Conservation (phyloP, 2,888 invertebrate genomes). For the Conchocele bisecta region DNA sequence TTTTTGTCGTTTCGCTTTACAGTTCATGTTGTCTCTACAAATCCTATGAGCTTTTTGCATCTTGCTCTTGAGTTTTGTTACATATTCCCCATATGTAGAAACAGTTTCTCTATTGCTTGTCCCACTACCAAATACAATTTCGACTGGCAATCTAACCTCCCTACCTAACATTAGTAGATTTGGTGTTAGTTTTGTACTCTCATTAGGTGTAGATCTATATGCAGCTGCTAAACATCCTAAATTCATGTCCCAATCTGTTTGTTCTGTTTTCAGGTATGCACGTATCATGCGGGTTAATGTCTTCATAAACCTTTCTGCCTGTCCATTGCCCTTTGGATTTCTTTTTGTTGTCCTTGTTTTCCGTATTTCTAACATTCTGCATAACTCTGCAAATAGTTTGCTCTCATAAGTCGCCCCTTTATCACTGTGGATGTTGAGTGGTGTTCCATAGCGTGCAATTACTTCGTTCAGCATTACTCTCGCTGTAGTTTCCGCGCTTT, state of each 20-base stretch:
- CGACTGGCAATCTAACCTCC: slow-evolving; percentile 50
- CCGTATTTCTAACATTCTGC: slow-evolving; percentile 44
- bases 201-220: slow-evolving; percentile 42
- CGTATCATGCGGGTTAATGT: slow-evolving; percentile 40
- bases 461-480: slow-evolving; percentile 47
- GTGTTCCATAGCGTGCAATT: slow-evolving; percentile 38
- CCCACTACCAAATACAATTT: slow-evolving; percentile 28
- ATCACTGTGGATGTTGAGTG: slow-evolving; percentile 41
- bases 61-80: slow-evolving; percentile 7
- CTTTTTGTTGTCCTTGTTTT: slow-evolving; percentile 46
- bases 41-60: slow-evolving; percentile 28
- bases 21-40: slow-evolving; percentile 13
- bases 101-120: neutral
- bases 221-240: slow-evolving; percentile 49
- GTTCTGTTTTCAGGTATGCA: slow-evolving; percentile 39
- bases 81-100: slow-evolving; percentile 22
- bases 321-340: slow-evolving; percentile 49
- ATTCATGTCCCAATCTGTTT: slow-evolving; percentile 53
- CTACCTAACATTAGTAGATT: slow-evolving; percentile 51
- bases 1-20: slow-evolving; percentile 1
- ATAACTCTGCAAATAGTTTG: slow-evolving; percentile 45
- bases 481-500: slow-evolving; percentile 44
- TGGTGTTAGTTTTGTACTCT: slow-evolving; percentile 44
- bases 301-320: slow-evolving; percentile 40
- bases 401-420: slow-evolving; percentile 53